Conservation (phyloP, 1,140 invertebrate species). For the Heliconius himera region DNA sequence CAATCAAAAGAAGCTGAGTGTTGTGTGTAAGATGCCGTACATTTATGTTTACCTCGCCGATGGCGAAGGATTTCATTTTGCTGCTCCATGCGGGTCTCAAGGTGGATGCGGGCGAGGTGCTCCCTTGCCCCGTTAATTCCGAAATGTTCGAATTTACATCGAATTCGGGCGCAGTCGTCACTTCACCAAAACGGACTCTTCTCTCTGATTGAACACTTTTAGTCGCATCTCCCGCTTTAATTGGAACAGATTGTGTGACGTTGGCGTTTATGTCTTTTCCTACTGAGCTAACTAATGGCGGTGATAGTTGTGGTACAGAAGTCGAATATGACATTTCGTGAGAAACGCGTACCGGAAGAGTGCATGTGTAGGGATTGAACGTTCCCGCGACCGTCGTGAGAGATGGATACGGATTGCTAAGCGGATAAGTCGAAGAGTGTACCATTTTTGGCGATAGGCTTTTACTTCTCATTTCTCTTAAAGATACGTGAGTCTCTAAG, state of each 20-base stretch:
- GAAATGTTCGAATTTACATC: conserved; percentile 63
- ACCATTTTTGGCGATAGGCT: conserved; percentile 64
- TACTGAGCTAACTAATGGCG: conserved; percentile 53
- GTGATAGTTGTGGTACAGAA: conserved; percentile 54
- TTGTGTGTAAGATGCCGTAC: conserved; percentile 70
- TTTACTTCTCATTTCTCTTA: conserved; percentile 62
- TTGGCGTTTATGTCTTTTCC: conserved; percentile 70
- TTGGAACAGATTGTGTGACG: conserved; percentile 58
- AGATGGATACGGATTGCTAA: conserved; percentile 70
- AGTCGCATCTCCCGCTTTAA: conserved; percentile 51
- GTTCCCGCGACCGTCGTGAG: conserved; percentile 75
- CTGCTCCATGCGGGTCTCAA: conserved; percentile 77
- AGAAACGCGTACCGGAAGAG: conserved; percentile 56
- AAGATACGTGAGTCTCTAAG: conserved; percentile 50
- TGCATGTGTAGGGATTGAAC: conserved; percentile 72
- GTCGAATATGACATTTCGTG: conserved; percentile 49
- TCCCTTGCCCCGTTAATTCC: conserved; percentile 63
- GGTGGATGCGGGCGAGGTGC: conserved; percentile 61
- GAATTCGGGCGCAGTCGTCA: conserved; percentile 63
- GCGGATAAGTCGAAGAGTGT: conserved; percentile 72
- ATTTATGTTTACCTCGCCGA: conserved; percentile 78
- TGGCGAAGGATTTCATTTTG: conserved; percentile 79
- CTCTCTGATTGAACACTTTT: conserved; percentile 72
- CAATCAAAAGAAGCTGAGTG: conserved; percentile 79
- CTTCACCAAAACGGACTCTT: conserved; percentile 76